Base-by-base conservation (phyloP, 2,113 vertebrate genomes). In the Zosterops pallidus region DNA sequence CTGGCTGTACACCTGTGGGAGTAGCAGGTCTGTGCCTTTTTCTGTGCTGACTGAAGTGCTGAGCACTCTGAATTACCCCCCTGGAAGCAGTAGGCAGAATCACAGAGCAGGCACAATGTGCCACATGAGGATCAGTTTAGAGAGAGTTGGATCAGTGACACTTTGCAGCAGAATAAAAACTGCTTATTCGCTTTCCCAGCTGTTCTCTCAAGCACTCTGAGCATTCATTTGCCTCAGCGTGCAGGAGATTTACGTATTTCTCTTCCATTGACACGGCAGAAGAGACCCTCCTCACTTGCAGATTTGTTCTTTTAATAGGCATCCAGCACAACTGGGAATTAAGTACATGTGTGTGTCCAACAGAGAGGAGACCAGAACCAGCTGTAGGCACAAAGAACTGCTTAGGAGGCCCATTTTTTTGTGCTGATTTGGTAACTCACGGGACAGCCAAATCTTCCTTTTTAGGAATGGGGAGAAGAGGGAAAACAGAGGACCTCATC, bases 341-440 rank as follows among this genome's bases (percentile, higher is more conserved):
- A 80, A 92, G 76, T 44, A 64, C 95, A 95, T 91, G 69, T 95
- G 95, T 95, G 76, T 92, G 92, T 97, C 95, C 92, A 96, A 84
- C 90, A 49, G 96, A 95, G 96, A 93, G 56, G 42, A 96, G 95
- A 95, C 90, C 88, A 97, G 95, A 96, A 94, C 92, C 93, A 96
- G 92, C 93, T 96, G 93, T 53, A 92, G 86, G 96, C 94, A 94
- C 85, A 90, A 94, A 92, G 78, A 92, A 93, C 80, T 90, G 93
- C 93, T 96, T 90, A 96, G 92, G 93, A 92, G 95, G 88, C 93
- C 95, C 80, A 94, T 94, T 95, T 96, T 91, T 97, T 53, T 75
- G 41, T 93, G 94, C 92, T 96, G 92, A 93, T 96, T 95, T 94
- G 94, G 83, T 81, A 96, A 92, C 37, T 90, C 76, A 49, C 5